phyloP scores from a whole-genome alignment of 2,113 vertebrate genomes.

The Chaetodon auriga region DNA sequence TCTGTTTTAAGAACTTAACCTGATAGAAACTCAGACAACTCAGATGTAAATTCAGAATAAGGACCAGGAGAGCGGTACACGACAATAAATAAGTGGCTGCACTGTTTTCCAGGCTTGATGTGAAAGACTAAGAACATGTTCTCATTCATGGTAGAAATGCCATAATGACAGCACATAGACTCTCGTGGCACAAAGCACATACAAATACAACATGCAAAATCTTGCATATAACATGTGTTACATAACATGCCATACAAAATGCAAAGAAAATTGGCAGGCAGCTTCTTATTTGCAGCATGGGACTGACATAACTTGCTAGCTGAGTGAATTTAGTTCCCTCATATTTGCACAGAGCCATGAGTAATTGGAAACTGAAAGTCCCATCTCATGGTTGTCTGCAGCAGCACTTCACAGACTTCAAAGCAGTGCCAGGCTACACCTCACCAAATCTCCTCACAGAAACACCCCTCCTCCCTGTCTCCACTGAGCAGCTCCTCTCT shows the following conservation, averaged over 20 bases:
- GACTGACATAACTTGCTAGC: conserved; percentile 1
- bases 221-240: conserved; percentile 4
- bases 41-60: no score
- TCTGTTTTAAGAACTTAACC: no score
- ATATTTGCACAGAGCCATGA: conserved; percentile 19
- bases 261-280: background rate
- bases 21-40: no score
- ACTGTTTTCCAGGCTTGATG: no score
- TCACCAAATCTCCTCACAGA: conserved; percentile 18
- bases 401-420: conserved; percentile 50
- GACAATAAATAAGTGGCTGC: no score
- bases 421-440: conserved; percentile 18
- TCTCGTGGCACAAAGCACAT: background rate
- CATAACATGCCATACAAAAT: background rate
- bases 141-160: background rate
- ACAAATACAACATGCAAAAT: background rate
- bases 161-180: background rate
- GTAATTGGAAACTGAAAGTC: conserved; percentile 46
- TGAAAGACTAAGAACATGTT: no score
- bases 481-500: background rate
- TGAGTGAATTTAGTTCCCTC: conserved; percentile 31
- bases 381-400: conserved; percentile 49
- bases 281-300: background rate
- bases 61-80: no score
- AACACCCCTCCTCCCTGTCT: background rate